phyloP scores from a whole-genome alignment of 2,113 vertebrate species.

The Antidorcas marsupialis region DNA sequence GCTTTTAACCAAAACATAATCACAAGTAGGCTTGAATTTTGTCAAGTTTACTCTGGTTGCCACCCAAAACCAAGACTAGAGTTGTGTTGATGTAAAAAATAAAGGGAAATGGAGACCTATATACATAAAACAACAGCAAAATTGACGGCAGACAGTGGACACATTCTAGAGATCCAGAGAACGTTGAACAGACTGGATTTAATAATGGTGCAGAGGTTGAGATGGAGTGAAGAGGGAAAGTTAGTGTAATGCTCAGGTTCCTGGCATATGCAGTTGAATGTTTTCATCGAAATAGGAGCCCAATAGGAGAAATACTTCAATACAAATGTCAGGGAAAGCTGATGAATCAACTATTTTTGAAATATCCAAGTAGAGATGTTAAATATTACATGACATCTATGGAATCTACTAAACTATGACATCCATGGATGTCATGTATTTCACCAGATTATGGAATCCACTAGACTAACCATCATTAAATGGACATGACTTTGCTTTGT shows the following conservation, averaged over 20 bases:
- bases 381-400: neutral
- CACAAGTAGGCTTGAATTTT: neutral
- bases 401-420: neutral
- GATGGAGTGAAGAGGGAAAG: neutral
- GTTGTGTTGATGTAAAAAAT: neutral
- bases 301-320: neutral
- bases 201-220: neutral
- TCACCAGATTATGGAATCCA: neutral
- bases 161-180: neutral
- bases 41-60: neutral
- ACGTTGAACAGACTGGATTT: neutral
- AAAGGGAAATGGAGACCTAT: accelerated
- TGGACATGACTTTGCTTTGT: neutral
- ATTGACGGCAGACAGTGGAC: neutral
- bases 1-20: neutral
- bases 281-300: neutral
- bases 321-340: neutral
- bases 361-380: neutral
- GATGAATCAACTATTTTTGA: neutral
- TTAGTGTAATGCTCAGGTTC: neutral
- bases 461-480: neutral
- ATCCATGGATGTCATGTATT: neutral
- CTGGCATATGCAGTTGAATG: neutral
- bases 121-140: neutral
- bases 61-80: neutral